Evolutionary conservation across 2,797 vertebrate species (phyloP).

Genomic region (Poeciliopsis presidionis): DNA sequence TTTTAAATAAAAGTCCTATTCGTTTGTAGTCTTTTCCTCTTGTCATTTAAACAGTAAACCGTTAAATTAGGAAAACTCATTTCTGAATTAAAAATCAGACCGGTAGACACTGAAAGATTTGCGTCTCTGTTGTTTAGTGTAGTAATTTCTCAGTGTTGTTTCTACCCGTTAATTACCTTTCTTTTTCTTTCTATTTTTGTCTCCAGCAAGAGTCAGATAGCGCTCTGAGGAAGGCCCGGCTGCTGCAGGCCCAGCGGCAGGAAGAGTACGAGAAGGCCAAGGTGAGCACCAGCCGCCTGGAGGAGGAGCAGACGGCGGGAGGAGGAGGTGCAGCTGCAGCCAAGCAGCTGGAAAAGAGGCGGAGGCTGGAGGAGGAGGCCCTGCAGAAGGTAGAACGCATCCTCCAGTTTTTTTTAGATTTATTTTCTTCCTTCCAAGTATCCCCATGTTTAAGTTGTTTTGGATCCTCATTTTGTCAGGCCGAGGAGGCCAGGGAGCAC

Average conservation of each 20-base stretch:
- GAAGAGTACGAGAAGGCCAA: constrained; percentile 96
- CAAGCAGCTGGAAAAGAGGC: constrained; percentile 92
- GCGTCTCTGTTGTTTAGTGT: background rate
- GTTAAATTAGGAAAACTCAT: too few species aligned
- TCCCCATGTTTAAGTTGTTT: background rate
- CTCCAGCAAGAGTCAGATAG: constrained; percentile 90
- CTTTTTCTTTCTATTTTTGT: background rate
- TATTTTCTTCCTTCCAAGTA: background rate
- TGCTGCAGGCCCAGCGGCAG: constrained; percentile 89
- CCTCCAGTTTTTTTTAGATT: background rate
- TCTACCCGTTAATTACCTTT: background rate
- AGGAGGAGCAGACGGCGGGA: constrained; percentile 87
- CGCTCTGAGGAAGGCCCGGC: constrained; percentile 89
- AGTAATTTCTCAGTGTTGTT: background rate
- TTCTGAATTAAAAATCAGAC: too few species aligned
- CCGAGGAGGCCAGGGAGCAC: constrained; percentile 91
- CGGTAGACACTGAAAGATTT: too few species aligned
- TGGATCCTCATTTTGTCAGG: constrained; percentile 70
- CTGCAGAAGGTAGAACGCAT: constrained; percentile 87
- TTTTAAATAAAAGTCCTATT: too few species aligned
- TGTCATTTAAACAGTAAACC: too few species aligned
- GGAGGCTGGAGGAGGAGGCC: constrained; percentile 93
- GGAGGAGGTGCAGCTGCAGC: constrained; percentile 80
- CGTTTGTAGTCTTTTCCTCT: too few species aligned
- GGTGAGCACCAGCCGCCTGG: constrained; percentile 87